Conservation (phyloP, 2,797 vertebrate genomes). For the Scomberomorus guttatus region DNA sequence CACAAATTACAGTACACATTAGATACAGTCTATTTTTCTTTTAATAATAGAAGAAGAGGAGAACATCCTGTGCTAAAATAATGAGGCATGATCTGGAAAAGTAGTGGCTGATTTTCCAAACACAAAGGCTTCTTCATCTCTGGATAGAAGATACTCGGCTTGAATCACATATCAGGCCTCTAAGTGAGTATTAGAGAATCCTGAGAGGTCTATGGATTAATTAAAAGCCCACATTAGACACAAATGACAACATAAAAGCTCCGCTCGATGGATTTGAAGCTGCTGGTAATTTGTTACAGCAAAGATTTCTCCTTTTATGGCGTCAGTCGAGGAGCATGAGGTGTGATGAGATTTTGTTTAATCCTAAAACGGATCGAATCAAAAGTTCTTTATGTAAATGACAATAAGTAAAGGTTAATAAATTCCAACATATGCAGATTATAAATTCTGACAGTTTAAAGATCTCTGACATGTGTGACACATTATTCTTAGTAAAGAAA, state of each 20-base stretch:
- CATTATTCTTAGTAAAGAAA: not conserved
- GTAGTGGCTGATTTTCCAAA: slow-evolving; percentile 2
- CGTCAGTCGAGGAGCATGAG: not conserved
- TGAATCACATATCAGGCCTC: not conserved
- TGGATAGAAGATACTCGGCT: slow-evolving; percentile 5
- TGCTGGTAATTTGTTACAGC: slow-evolving; percentile 6
- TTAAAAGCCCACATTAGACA: slow-evolving; percentile 30
- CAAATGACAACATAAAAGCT: slow-evolving; percentile 26
- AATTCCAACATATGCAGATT: not conserved
- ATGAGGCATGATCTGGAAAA: slow-evolving; percentile 12
- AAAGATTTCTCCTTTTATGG: slow-evolving; percentile 7
- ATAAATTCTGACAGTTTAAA: slow-evolving; percentile 6
- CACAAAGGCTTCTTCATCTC: slow-evolving; percentile 16
- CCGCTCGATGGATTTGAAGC: not conserved
- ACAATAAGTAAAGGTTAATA: not conserved
- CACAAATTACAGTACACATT: not conserved
- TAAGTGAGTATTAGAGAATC: slow-evolving; percentile 23
- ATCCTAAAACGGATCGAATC: not conserved
- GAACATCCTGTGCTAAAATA: slow-evolving; percentile 28
- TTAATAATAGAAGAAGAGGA: not conserved
- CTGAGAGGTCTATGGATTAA: slow-evolving; percentile 31
- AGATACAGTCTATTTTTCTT: not conserved
- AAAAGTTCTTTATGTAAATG: not conserved
- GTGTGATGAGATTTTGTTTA: not conserved
- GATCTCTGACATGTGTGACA: not conserved